phyloP scores from a whole-genome alignment of 2,888 invertebrate species.

The Drosophila setosimentum region DNA sequence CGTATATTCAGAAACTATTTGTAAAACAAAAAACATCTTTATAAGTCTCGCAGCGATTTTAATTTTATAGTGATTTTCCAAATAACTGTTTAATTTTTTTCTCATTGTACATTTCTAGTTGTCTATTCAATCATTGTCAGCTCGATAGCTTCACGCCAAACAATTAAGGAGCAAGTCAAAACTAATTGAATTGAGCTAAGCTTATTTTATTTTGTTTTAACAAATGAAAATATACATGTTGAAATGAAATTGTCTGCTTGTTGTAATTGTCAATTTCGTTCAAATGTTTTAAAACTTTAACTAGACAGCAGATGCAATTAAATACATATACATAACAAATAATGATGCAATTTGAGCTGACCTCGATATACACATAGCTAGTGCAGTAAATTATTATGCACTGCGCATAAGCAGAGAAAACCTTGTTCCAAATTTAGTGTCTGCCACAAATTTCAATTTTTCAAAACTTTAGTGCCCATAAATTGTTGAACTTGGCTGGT shows the following conservation, averaged over 20 bases:
- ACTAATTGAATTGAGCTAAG: not conserved
- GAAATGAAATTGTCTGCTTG: not conserved
- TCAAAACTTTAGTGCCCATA: not conserved
- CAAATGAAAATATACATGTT: not conserved
- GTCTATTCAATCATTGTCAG: not conserved
- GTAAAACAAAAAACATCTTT: too few species aligned
- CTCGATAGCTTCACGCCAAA: not conserved
- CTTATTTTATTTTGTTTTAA: not conserved
- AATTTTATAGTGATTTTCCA: too few species aligned
- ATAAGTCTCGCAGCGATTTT: too few species aligned
- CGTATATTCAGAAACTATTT: too few species aligned
- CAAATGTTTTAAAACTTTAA: not conserved
- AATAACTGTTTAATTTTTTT: not conserved
- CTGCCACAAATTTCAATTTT: not conserved
- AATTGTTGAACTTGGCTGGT: not conserved
- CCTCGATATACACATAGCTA: not conserved
- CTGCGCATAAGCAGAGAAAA: not conserved
- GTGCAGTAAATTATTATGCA: not conserved
- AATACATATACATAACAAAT: not conserved
- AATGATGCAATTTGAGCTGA: not conserved
- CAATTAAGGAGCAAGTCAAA: not conserved
- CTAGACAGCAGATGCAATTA: not conserved
- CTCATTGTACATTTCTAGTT: not conserved
- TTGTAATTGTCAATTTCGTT: not conserved
- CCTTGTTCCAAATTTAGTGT: not conserved